phyloP scores from a whole-genome alignment of 2,113 vertebrate species.

The Corythornis madagascariensis region DNA sequence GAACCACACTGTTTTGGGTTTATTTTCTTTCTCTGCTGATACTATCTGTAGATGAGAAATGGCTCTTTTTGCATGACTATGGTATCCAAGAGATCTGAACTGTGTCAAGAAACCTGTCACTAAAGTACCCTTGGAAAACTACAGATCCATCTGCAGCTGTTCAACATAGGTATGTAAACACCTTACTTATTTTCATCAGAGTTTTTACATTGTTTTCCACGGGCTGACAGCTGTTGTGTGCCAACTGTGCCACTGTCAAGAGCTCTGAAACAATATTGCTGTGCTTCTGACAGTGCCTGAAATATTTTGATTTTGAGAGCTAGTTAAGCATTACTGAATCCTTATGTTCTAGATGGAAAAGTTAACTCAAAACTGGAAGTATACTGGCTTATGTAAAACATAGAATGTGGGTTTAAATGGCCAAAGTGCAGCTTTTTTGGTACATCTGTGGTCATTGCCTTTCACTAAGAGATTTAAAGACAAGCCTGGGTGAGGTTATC shows the following conservation, averaged over 20 bases:
- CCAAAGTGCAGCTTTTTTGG: neutral
- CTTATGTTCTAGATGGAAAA: neutral
- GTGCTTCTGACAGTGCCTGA: neutral
- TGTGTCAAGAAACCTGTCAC: neutral
- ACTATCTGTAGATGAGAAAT: constrained; percentile 14
- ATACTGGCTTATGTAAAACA: neutral
- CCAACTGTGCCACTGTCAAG: neutral
- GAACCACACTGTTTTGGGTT: neutral
- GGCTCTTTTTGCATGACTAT: constrained; percentile 35
- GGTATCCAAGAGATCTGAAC: constrained; percentile 21
- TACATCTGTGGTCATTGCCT: neutral
- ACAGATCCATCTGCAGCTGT: neutral
- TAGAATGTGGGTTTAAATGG: neutral
- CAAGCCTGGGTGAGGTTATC: neutral
- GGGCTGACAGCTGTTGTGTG: neutral
- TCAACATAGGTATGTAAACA: constrained; percentile 33
- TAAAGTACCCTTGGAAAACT: constrained; percentile 11
- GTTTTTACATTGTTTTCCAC: neutral
- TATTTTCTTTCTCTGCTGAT: constrained; percentile 1
- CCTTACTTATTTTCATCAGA: neutral
- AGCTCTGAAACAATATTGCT: neutral
- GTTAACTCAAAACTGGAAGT: neutral
- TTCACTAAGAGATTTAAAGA: neutral
- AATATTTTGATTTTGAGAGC: neutral
- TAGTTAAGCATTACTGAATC: neutral